Evolutionary conservation across 2,113 vertebrate species (phyloP), one percentile per base, ranked within the genome.

Genomic region (Microcebus jonahi): DNA sequence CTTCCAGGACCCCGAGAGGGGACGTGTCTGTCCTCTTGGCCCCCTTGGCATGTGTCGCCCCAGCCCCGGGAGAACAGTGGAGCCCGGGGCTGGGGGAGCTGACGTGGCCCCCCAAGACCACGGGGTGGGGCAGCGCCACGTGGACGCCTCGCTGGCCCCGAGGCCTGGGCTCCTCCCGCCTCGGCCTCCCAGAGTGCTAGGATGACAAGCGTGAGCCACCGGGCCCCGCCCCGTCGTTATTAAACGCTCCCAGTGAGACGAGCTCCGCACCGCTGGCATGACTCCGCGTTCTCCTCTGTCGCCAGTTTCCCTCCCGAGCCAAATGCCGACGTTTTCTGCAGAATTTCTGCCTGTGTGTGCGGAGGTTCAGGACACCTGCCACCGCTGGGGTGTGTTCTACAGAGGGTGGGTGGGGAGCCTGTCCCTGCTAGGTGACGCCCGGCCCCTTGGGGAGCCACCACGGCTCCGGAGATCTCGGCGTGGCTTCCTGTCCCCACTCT

Each of bases 381-480:
- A 0, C n/a, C 18, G n/a, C 70, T 9, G n/a, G 42, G 82, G 13
- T 21, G 17, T 4, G 3, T 45, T 57, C 36, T 65, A 42, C 6
- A 3, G 48, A 55, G 34, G 2, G 34, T 11, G 63, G 31, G 8
- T 3, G 2, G 2, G 27, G 59, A 57, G 63, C 6, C 18, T 8
- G n/a, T 23, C 75, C 17, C 68, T 0, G 0, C 2, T 17, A 27
- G 59, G 25, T 25, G 10, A 10, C 25, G 1, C 59, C 36, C n/a
- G 45, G 6, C 55, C 27, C 0, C 11, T 36, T 0, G 48, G 23
- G 67, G 2, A n/a, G 18, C 17, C 15, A 55, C 53, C 20, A 1
- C 6, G 1, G 23, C 21, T 61, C 59, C 23, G 59, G 59, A 25
- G 59, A 6, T 55, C 53, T 5, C 6, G 53, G 53, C 5, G 18